phyloP scores from a whole-genome alignment of 2,888 invertebrate species.

The Neuroscelio doddi region DNA sequence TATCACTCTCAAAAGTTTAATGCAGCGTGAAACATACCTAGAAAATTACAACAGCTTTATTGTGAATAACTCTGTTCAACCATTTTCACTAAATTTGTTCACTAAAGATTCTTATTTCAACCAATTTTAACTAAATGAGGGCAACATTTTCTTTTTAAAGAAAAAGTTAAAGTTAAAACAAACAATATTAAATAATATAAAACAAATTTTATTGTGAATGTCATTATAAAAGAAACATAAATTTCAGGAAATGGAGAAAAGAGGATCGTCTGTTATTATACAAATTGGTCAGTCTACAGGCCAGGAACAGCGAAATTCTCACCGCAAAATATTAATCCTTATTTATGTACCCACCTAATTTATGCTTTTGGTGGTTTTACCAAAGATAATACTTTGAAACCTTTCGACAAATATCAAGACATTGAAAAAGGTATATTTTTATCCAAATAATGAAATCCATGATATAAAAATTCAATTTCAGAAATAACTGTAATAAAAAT shows the following conservation, averaged over 20 bases:
- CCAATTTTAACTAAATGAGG: too few species aligned
- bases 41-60: slow-evolving; percentile 3
- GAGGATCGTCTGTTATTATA: slow-evolving; percentile 92
- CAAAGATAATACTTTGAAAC: slow-evolving; percentile 91
- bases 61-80: background rate
- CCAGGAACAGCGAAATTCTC: slow-evolving; percentile 93
- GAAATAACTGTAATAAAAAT: background rate
- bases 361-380: slow-evolving; percentile 95
- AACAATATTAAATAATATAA: slow-evolving; percentile 4
- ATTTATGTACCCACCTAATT: slow-evolving; percentile 92
- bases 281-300: slow-evolving; percentile 94
- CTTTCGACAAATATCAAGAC: slow-evolving; percentile 96
- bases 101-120: too few species aligned
- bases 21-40: background rate
- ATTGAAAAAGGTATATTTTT: slow-evolving; percentile 96
- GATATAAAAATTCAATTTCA: too few species aligned
- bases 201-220: too few species aligned
- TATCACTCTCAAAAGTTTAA: slow-evolving; percentile 6
- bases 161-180: slow-evolving; percentile 11
- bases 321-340: slow-evolving; percentile 95
- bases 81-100: too few species aligned
- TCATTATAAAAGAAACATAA: background rate
- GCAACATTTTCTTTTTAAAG: too few species aligned
- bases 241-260: slow-evolving; percentile 75
- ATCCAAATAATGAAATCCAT: too few species aligned